Evolutionary conservation across 2,888 invertebrate species (phyloP).

Genomic region (Plagiodera versicolora): DNA sequence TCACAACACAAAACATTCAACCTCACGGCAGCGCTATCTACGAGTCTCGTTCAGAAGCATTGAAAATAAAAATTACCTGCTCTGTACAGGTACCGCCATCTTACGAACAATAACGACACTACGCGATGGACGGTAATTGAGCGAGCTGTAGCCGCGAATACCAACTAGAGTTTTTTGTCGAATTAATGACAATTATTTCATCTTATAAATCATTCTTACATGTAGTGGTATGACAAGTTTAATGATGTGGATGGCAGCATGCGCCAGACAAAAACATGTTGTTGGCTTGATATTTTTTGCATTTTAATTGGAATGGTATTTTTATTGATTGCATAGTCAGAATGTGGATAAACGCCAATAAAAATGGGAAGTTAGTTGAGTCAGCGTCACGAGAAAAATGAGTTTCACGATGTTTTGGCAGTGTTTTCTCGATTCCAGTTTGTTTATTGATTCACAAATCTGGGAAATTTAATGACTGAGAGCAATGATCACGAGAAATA

Average conservation of each 20-base stretch:
- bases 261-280: too few species aligned
- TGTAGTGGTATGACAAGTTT: too few species aligned
- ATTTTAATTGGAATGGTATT: too few species aligned
- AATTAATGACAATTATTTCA: neutral
- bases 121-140: neutral
- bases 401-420: neutral
- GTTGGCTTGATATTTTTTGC: too few species aligned
- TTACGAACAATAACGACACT: slow-evolving; percentile 3
- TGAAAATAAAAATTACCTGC: neutral
- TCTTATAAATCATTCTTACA: neutral
- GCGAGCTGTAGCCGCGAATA: neutral
- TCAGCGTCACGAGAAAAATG: neutral
- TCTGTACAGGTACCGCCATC: slow-evolving; percentile 1
- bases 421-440: neutral
- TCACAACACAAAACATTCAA: too few species aligned
- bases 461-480: neutral
- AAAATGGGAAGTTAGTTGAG: neutral
- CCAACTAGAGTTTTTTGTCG: neutral
- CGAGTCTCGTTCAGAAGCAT: neutral
- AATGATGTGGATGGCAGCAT: too few species aligned
- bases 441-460: neutral
- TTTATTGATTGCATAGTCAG: neutral
- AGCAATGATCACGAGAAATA: too few species aligned
- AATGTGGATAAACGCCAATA: neutral
- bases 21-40: too few species aligned